Percentiles rank a stretch among this genome's conserved stretches.
phyloP scores from a whole-genome alignment of 2,113 vertebrate genomes.

The Casuarius casuarius region DNA sequence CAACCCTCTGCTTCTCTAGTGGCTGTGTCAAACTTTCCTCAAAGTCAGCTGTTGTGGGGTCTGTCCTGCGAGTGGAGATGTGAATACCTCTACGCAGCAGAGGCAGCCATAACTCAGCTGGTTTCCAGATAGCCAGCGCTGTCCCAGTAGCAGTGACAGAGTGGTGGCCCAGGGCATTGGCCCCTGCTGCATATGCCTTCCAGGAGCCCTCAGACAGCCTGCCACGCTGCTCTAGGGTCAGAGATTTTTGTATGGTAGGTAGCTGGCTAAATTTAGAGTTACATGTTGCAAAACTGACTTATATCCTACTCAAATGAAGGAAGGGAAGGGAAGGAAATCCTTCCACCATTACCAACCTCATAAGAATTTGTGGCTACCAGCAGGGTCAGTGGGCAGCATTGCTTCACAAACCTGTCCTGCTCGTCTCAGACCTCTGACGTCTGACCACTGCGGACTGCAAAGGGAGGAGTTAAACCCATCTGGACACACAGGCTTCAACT shows the following conservation, averaged over 20 bases:
- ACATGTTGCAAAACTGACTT: background rate
- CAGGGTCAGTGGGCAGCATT: fast-evolving
- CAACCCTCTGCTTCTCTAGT: background rate
- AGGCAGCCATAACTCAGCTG: background rate
- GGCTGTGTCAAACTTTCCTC: background rate
- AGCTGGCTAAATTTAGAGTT: background rate
- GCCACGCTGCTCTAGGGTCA: background rate
- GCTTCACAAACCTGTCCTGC: background rate
- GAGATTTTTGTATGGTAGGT: background rate
- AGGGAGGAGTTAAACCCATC: background rate
- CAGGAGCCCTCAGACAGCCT: background rate
- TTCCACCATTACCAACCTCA: background rate
- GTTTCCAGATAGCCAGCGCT: background rate
- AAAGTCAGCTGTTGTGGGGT: background rate
- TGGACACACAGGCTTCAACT: background rate
- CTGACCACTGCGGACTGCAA: background rate
- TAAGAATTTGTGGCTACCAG: background rate
- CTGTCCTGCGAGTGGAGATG: background rate
- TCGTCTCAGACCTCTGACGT: background rate
- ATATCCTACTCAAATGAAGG: background rate
- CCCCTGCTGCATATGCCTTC: no score
- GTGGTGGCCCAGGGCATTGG: background rate
- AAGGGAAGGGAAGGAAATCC: background rate
- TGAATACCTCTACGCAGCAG: background rate
- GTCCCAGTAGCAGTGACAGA: background rate